A percentile compares a stretch with the other conserved stretches of the same genome.
Evolutionary conservation across 92 coral and sea anemone genomes (phyloP).

Genomic region (Palythoa heliodiscus): DNA sequence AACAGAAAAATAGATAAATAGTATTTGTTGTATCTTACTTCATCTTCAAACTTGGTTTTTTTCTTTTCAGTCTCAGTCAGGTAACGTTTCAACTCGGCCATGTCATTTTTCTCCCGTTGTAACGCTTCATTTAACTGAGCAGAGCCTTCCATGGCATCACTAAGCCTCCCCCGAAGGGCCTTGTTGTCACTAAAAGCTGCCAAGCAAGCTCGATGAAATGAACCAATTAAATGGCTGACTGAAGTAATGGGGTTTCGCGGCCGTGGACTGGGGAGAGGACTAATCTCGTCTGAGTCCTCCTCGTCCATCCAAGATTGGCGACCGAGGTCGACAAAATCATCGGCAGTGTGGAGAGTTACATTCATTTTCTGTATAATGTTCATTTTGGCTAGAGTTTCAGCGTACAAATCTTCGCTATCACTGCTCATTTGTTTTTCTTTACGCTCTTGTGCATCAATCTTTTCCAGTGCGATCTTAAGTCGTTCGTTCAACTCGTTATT

Average conservation of each 20-base stretch:
- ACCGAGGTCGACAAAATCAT: conserved; percentile 64
- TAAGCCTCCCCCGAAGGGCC: conserved; percentile 59
- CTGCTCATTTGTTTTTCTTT: conserved; percentile 59
- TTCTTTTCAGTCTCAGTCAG: conserved; percentile 74
- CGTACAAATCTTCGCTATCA: conserved; percentile 74
- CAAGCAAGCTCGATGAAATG: conserved; percentile 78
- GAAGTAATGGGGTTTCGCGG: conserved; percentile 53
- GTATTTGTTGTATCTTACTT: conserved; percentile 23
- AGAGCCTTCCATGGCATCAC: conserved; percentile 50
- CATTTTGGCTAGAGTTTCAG: conserved; percentile 87
- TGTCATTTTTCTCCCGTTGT: conserved; percentile 59
- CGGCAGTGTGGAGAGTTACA: conserved; percentile 64
- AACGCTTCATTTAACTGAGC: conserved; percentile 65
- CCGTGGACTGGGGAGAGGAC: conserved; percentile 50
- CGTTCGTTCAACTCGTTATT: conserved; percentile 66
- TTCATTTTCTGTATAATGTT: conserved; percentile 76
- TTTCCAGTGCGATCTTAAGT: conserved; percentile 53
- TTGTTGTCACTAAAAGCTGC: conserved; percentile 74
- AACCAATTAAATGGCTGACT: conserved; percentile 64
- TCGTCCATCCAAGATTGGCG: conserved; percentile 46
- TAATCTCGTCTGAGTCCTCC: conserved; percentile 56
- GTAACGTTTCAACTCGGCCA: conserved; percentile 72
- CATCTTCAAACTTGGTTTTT: conserved; percentile 75
- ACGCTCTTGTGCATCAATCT: conserved; percentile 64
- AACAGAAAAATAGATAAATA: background rate